Base-by-base conservation (phyloP, 2,113 vertebrate species). In the Phyllopteryx taeniolatus region DNA sequence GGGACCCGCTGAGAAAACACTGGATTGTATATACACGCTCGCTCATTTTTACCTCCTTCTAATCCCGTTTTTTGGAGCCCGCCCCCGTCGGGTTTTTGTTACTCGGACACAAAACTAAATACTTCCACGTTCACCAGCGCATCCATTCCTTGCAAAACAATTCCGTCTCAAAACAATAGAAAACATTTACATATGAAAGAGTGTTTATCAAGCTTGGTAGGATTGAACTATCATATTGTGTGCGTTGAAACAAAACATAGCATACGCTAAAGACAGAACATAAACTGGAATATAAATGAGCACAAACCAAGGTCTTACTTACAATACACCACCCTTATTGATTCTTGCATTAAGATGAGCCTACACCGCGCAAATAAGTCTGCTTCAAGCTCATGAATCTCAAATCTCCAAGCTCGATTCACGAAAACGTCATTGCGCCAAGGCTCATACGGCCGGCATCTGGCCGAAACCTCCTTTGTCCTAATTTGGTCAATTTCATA, bases 11-110 rank as follows among this genome's bases (percentile, higher is more conserved):
- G 89, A 84, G 85, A 92, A 92, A 91, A 91, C 85, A 87, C 81
- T 70, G 86, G 84, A 89, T 89, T 85, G 83, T 75, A 77, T 86
- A 19, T 61, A 35, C 15, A 31, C 73, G 75, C 70, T 81, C 80
- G 71, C 85, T 91, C 86, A 42, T 86, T 92, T 61, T 90, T 92
- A 91, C 90, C 90, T 90, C 88, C 82, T 85, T 85, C 86, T 92
- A 90, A 92, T 90, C 90, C 85, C 42, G 72, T 88, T 91, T 33
- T 31, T 86, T 73, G 68, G 74, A 82, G 76, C 42, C 77, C 61
- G 71, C 83, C 75, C 76, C 75, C 67, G 67, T 75, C 70, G 74
- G 76, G 80, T 75, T 89, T 91, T 90, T 90, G 87, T 88, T 81
- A 61, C 75, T 66, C 75, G 60, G 79, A 68, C 63, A 82, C 81